These are phyloP conservation scores for Drosophila subsilvestris DNA, from an alignment of 2,888 invertebrate genomes.

Conservation along the genomic window DNA sequence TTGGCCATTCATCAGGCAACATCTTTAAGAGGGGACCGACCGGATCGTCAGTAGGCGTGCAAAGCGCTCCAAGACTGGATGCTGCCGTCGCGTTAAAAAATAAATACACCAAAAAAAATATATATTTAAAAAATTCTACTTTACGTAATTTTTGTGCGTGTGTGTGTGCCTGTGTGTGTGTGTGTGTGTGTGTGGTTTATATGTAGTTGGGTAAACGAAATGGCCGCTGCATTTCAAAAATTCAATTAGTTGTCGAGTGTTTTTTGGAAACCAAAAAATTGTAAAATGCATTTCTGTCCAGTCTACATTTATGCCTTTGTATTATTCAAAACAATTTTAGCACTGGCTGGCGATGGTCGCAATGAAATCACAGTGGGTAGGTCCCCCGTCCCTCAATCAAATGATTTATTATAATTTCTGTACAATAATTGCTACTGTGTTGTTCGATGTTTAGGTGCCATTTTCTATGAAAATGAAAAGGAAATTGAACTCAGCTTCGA, in stretches of 20 bases:
- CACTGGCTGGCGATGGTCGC: slow-evolving; percentile 51
- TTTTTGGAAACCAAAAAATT: slow-evolving; percentile 17
- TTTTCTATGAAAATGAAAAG: slow-evolving; percentile 86
- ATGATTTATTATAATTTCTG: not conserved
- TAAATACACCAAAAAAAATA: slow-evolving; percentile 27
- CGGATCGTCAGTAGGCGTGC: slow-evolving; percentile 70
- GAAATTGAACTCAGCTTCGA: slow-evolving; percentile 86
- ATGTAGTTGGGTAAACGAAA: slow-evolving; percentile 52
- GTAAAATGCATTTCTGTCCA: slow-evolving; percentile 69
- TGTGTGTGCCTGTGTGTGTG: slow-evolving; percentile 26
- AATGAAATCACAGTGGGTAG: slow-evolving; percentile 77
- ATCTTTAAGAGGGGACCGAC: slow-evolving; percentile 32
- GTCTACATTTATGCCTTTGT: slow-evolving; percentile 57
- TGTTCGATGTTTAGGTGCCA: slow-evolving; percentile 74
- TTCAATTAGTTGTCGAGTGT: slow-evolving; percentile 59
- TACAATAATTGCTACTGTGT: no score
- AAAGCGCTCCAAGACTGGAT: slow-evolving; percentile 75
- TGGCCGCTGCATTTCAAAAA: slow-evolving; percentile 70
- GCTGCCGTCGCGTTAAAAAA: slow-evolving; percentile 52
- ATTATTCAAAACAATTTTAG: slow-evolving; percentile 52
- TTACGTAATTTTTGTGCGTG: slow-evolving; percentile 56
- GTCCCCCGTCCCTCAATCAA: slow-evolving; percentile 23
- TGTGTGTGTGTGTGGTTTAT: slow-evolving; percentile 41
- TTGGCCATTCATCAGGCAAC: slow-evolving; percentile 1
- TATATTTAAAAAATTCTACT: slow-evolving; percentile 15